phyloP scores from a whole-genome alignment of 2,888 invertebrate species.

The Horisme vitalbata region DNA sequence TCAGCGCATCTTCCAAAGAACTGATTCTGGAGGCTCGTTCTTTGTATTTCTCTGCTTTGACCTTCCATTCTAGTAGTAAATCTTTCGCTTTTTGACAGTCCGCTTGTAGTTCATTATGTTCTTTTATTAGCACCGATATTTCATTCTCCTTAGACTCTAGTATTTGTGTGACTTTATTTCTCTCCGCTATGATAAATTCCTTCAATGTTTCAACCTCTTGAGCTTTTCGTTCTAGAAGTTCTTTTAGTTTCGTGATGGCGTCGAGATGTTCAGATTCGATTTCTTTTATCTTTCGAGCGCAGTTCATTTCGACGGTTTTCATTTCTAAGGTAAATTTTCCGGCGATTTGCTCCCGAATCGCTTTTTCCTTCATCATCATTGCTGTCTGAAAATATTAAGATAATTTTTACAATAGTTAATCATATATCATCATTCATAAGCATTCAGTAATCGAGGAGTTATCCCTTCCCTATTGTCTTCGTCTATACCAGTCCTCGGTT shows the following conservation, averaged over 20 bases:
- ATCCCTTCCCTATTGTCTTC: too few relatives aligned
- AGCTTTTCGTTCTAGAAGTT: conserved; percentile 76
- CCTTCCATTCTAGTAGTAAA: conserved; percentile 58
- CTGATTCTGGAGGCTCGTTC: conserved; percentile 58
- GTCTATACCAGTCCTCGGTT: too few relatives aligned
- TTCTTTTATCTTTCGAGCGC: conserved; percentile 72
- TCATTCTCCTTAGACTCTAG: conserved; percentile 79
- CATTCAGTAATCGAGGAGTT: too few relatives aligned
- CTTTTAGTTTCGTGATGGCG: conserved; percentile 71
- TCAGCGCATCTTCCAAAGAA: conserved; percentile 62
- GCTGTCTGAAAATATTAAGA: conserved; percentile 60
- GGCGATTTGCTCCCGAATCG: conserved; percentile 86
- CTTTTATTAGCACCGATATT: conserved; percentile 70
- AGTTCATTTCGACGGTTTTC: conserved; percentile 81
- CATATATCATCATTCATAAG: too few relatives aligned
- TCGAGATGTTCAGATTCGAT: conserved; percentile 76
- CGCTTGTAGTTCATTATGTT: conserved; percentile 62
- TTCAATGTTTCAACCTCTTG: conserved; percentile 79
- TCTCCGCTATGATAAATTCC: conserved; percentile 76
- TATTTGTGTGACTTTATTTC: conserved; percentile 75
- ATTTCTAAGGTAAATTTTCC: conserved; percentile 85
- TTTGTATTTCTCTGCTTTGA: conserved; percentile 65
- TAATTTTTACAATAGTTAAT: too few relatives aligned
- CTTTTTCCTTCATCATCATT: conserved; percentile 80
- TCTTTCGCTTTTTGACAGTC: conserved; percentile 68